Percentiles rank a stretch among this genome's conserved stretches.
Conservation (phyloP, 1,140 invertebrate genomes). For the Diorhabda sublineata region DNA sequence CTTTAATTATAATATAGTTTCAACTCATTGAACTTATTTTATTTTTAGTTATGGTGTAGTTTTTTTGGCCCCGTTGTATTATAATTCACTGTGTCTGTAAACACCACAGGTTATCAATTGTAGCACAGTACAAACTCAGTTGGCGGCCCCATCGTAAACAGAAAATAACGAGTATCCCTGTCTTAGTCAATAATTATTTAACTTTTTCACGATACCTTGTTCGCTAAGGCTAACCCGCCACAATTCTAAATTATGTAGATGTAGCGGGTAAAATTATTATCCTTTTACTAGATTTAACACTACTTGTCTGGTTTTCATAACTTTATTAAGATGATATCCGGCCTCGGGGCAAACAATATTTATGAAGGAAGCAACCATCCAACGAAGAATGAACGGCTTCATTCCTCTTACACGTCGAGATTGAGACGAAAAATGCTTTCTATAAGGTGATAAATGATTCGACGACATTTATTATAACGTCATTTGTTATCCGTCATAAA, state of each 20-base stretch:
- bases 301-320: slow-evolving; percentile 19
- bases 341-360: slow-evolving; percentile 7
- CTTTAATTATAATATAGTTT: too few species aligned
- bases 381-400: neutral
- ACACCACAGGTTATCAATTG: slow-evolving; percentile 41
- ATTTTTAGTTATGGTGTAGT: too few species aligned
- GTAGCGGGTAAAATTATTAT: slow-evolving; percentile 27
- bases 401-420: neutral
- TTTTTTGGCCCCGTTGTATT: slow-evolving; percentile 8
- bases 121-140: slow-evolving; percentile 29
- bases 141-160: slow-evolving; percentile 37
- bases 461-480: too few species aligned
- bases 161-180: slow-evolving; percentile 36
- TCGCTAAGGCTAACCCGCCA: slow-evolving; percentile 18
- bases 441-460: too few species aligned
- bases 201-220: slow-evolving; percentile 38
- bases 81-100: slow-evolving; percentile 32
- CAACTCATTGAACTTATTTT: too few species aligned
- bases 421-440: neutral
- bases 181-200: slow-evolving; percentile 42
- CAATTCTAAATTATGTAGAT: slow-evolving; percentile 34
- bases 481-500: too few species aligned
- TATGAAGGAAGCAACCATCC: slow-evolving; percentile 6
- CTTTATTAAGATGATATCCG: slow-evolving; percentile 15
- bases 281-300: slow-evolving; percentile 32